Conservation (phyloP, 2,888 invertebrate genomes). For the Drosophila parthenogenetica region DNA sequence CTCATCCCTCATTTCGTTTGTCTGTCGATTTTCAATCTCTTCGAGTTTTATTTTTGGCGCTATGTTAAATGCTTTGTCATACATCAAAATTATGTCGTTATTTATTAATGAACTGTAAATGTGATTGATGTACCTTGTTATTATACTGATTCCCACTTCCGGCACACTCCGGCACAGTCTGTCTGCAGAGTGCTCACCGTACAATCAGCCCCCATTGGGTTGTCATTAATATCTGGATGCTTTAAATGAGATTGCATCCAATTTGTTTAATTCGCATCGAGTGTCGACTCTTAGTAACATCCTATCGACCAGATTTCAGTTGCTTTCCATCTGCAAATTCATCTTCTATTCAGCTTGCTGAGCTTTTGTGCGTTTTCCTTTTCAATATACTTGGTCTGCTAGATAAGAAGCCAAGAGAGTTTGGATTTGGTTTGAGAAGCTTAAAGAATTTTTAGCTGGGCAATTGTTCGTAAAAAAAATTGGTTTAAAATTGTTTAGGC, state of each 20-base stretch:
- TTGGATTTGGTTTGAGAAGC: neutral
- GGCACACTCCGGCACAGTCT: neutral
- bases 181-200: neutral
- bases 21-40: neutral
- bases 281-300: neutral
- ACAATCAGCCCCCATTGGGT: conserved; percentile 34
- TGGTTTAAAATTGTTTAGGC: no score
- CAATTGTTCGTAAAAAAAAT: no score
- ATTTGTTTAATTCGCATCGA: conserved; percentile 55
- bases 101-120: conserved; percentile 77
- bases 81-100: conserved; percentile 69
- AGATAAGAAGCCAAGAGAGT: neutral
- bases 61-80: conserved; percentile 73
- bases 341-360: conserved; percentile 13
- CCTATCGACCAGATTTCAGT: conserved; percentile 14
- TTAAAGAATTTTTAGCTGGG: no score
- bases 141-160: conserved; percentile 7
- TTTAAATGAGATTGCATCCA: conserved; percentile 64
- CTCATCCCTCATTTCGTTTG: conserved; percentile 9
- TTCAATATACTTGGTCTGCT: neutral
- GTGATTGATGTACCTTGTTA: conserved; percentile 69
- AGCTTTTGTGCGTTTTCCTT: conserved; percentile 4
- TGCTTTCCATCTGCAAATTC: neutral
- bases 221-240: conserved; percentile 59
- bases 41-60: conserved; percentile 7